Evolutionary conservation across 2,888 invertebrate species (phyloP), one percentile per base, ranked within the genome.

Genomic region (Himalopsyche kuldschensis): DNA sequence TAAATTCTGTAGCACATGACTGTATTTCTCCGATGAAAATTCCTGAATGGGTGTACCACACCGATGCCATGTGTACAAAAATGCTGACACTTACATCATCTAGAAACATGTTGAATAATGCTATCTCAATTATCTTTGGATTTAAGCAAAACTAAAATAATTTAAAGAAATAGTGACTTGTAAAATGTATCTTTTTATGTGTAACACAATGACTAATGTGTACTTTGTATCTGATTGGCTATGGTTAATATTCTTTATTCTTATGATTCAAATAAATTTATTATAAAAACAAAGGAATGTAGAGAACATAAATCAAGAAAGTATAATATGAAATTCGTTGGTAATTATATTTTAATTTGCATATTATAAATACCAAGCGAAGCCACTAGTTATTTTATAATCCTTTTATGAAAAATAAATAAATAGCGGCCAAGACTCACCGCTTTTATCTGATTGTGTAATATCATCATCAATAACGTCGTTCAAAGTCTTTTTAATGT

Each of bases 41-140:
- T 0, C 97, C 96, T 80, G 97, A 97, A 90, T 99, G 98, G 4
- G 97, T 97, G 91, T 98, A 98, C 94, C 97, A 97, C 83, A 98
- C 95, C 48, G 97, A 96, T 1, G 97, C 97, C 94, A 98, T 96
- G 88, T 95, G 92, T 86, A 95, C 88, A 48, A 86, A 82, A 87
- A 90, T 90, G 0, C 78, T 15, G 82, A 89, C 90, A 81, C 88
- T 88, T 87, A 91, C 90, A 87, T 88, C 89, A 88, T 88, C 87
- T 81, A 63, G 46, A 78, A 32, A 47, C 31, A 35, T 76, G 15
- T 47, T 15, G 55, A 41, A 15, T 11, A 17, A 63, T 27, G 10
- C n/a, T 31, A 32, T 15, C n/a, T 24, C n/a, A 0, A 76, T 76
- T 76, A 76, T 8, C n/a, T 6, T 75, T 75, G 15, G 24, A 75